Evolutionary conservation across 2,797 vertebrate genomes (phyloP).

Genomic region (Bucorvus abyssinicus): DNA sequence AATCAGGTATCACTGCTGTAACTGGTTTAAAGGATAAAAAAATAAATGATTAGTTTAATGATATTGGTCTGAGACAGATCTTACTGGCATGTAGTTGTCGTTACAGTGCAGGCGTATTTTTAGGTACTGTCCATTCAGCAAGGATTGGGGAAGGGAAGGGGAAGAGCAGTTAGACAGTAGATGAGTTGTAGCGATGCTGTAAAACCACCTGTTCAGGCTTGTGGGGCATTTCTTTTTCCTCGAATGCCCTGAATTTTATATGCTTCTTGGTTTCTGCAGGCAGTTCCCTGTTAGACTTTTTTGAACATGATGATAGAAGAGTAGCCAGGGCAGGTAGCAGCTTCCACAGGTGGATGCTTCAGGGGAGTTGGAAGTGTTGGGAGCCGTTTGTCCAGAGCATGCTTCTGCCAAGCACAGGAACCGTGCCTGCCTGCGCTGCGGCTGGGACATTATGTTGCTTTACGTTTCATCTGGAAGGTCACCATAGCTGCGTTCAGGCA

Average conservation of each 20-base stretch:
- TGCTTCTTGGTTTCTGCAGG: neutral
- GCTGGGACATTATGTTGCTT: neutral
- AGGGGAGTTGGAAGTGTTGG: neutral
- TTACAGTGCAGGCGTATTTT: neutral
- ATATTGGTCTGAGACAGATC: neutral
- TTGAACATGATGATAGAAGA: neutral
- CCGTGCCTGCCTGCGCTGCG: fast-evolving
- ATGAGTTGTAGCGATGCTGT: neutral
- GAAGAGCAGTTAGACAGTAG: neutral
- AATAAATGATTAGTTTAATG: neutral
- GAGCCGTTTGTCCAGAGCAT: fast-evolving
- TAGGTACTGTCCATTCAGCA: neutral
- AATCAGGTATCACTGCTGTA: neutral
- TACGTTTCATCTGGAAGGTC: neutral
- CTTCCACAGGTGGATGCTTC: neutral
- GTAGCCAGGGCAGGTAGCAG: neutral
- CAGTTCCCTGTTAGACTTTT: neutral
- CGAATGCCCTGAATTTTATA: neutral
- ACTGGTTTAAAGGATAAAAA: neutral
- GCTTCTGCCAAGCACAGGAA: neutral
- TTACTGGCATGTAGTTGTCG: neutral
- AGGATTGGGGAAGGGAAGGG: neutral
- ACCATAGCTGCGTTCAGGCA: fast-evolving
- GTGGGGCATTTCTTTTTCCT: neutral
- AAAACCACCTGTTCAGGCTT: neutral